phyloP scores from a whole-genome alignment of 2,888 invertebrate genomes.

The Adelphocoris suturalis region DNA sequence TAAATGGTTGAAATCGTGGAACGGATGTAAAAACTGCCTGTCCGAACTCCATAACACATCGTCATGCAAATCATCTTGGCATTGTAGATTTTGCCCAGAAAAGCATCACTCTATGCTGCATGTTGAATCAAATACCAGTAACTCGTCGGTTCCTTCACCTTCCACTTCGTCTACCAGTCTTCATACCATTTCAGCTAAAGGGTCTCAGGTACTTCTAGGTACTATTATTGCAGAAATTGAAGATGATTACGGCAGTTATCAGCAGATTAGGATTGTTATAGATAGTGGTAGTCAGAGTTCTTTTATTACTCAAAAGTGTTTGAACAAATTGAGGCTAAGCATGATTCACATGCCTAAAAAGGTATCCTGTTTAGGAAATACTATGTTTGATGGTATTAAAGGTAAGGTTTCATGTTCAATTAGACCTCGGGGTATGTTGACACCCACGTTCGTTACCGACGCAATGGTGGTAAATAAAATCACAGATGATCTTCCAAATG shows the following conservation, averaged over 20 bases:
- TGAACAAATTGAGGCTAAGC: neutral
- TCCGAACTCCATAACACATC: neutral
- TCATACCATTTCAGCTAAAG: too few species aligned
- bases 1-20: neutral
- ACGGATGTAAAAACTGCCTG: conserved; percentile 5
- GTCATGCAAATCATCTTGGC: neutral
- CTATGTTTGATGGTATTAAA: neutral
- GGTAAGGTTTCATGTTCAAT: neutral
- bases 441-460: neutral
- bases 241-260: neutral
- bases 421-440: neutral
- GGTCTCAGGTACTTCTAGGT: neutral
- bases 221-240: neutral
- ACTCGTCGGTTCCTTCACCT: too few species aligned
- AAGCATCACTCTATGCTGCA: neutral
- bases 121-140: neutral
- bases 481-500: neutral
- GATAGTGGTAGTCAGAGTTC: neutral
- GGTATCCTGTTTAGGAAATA: neutral
- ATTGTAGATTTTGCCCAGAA: neutral
- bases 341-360: neutral
- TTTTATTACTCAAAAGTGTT: neutral
- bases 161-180: too few species aligned
- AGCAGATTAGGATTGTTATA: neutral
- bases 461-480: neutral